Evolutionary conservation across 2,888 invertebrate genomes (phyloP).

Genomic region (Drosophila dives): DNA sequence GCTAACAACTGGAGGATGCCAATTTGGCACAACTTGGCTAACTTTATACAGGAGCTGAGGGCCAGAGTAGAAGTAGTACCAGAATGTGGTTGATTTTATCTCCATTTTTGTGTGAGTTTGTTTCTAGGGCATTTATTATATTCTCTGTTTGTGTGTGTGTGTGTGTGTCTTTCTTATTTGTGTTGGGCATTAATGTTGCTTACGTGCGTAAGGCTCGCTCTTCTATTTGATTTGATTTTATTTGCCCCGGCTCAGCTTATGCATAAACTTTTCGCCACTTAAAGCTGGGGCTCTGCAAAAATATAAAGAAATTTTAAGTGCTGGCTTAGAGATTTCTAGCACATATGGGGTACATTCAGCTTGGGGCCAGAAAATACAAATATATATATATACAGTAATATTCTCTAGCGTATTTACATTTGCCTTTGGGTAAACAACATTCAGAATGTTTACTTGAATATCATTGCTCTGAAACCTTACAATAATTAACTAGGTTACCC

Average conservation of each 20-base stretch:
- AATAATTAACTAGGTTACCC: slow-evolving; percentile 36
- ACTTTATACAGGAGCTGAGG: slow-evolving; percentile 20
- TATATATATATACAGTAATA: neutral
- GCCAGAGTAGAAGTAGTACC: neutral
- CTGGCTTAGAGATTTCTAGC: neutral
- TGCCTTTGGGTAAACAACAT: slow-evolving; percentile 24
- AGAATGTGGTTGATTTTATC: slow-evolving; percentile 17
- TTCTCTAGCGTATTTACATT: slow-evolving; percentile 28
- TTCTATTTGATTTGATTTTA: slow-evolving; percentile 46
- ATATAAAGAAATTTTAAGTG: slow-evolving; percentile 24
- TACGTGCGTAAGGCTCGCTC: slow-evolving; percentile 35
- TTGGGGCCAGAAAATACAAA: neutral
- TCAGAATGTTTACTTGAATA: slow-evolving; percentile 17
- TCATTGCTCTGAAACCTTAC: slow-evolving; percentile 13
- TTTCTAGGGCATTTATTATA: slow-evolving; percentile 42
- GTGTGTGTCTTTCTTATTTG: slow-evolving; percentile 42
- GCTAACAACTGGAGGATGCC: slow-evolving; percentile 39
- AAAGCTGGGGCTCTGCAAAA: slow-evolving; percentile 28
- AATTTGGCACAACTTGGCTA: slow-evolving; percentile 60
- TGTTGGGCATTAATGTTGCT: slow-evolving; percentile 67
- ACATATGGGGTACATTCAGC: neutral
- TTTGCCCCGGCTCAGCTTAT: slow-evolving; percentile 39
- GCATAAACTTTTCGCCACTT: slow-evolving; percentile 56
- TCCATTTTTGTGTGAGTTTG: slow-evolving; percentile 21
- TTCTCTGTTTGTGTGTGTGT: slow-evolving; percentile 12